Evolutionary conservation across 1,140 invertebrate genomes (phyloP).

Genomic region (Bombus waltoni): DNA sequence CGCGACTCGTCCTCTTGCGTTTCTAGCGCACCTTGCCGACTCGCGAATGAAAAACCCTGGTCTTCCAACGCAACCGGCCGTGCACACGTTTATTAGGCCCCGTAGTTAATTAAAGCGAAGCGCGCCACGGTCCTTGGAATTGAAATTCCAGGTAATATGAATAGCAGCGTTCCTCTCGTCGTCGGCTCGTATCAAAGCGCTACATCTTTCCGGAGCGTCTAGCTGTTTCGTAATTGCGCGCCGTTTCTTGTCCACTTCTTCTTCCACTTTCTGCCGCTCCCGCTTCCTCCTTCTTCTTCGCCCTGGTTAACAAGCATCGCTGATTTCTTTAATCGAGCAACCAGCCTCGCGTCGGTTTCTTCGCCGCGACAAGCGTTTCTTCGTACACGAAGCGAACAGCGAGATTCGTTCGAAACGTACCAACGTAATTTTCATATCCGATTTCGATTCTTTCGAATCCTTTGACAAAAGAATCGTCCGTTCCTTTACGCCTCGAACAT

Average conservation of each 20-base stretch:
- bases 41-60: slow-evolving; percentile 2
- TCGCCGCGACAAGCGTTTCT: not conserved
- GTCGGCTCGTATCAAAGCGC: slow-evolving; percentile 37
- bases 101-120: slow-evolving; percentile 47
- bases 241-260: not conserved
- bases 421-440: not conserved
- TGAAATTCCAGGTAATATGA: slow-evolving; percentile 55
- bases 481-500: not conserved
- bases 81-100: slow-evolving; percentile 35
- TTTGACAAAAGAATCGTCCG: not conserved
- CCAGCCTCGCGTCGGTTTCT: not conserved
- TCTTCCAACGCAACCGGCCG: slow-evolving; percentile 7
- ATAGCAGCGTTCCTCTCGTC: slow-evolving; percentile 33
- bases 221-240: slow-evolving; percentile 40
- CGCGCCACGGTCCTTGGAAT: slow-evolving; percentile 24
- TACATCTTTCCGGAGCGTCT: slow-evolving; percentile 55
- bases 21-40: not conserved
- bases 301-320: slow-evolving; percentile 8
- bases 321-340: slow-evolving; percentile 23
- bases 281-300: not conserved
- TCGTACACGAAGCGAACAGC: not conserved
- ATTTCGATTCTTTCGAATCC: not conserved
- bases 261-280: not conserved
- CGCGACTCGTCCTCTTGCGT: not conserved
- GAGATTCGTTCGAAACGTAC: not conserved